Percentiles rank a stretch among this genome's conserved stretches.
Evolutionary conservation across 2,797 vertebrate species (phyloP).

Genomic region (Galaxias olidus): DNA sequence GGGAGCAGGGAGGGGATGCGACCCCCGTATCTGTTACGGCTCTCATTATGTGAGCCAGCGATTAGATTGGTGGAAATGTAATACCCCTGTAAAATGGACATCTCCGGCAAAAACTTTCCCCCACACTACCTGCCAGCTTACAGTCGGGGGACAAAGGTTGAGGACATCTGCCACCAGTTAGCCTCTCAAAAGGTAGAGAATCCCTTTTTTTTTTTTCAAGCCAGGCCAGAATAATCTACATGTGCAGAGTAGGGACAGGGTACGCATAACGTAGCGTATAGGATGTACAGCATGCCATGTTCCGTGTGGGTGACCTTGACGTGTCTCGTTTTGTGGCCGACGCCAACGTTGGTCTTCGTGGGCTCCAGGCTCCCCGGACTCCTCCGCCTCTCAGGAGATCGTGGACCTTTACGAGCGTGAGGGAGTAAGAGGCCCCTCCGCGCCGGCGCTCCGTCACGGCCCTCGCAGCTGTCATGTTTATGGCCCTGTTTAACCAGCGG

Average conservation of each 20-base stretch:
- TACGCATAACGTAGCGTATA: neutral
- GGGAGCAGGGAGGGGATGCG: slow-evolving; percentile 54
- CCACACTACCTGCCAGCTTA: slow-evolving; percentile 41
- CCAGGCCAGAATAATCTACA: too few relatives aligned
- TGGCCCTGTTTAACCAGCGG: slow-evolving; percentile 53
- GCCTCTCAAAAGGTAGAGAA: neutral
- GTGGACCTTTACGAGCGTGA: slow-evolving; percentile 21
- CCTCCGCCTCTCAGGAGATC: slow-evolving; percentile 28
- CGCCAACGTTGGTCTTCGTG: too few relatives aligned
- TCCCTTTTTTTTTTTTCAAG: too few relatives aligned
- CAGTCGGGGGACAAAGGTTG: slow-evolving; percentile 24
- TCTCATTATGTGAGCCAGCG: slow-evolving; percentile 68
- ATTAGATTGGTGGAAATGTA: slow-evolving; percentile 73
- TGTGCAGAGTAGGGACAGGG: neutral
- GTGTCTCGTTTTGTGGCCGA: too few relatives aligned
- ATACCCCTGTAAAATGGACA: slow-evolving; percentile 58
- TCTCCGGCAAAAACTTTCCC: slow-evolving; percentile 40
- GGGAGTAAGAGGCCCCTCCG: neutral
- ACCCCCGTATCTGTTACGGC: slow-evolving; percentile 70
- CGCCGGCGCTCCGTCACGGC: slow-evolving; percentile 54
- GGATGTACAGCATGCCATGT: too few relatives aligned
- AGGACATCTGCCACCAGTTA: slow-evolving; percentile 34
- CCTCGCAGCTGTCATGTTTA: slow-evolving; percentile 62
- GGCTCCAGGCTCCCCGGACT: slow-evolving; percentile 14
- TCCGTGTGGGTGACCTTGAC: too few relatives aligned